phyloP scores from a whole-genome alignment of 1,140 invertebrate species.

The Asobara japonica region DNA sequence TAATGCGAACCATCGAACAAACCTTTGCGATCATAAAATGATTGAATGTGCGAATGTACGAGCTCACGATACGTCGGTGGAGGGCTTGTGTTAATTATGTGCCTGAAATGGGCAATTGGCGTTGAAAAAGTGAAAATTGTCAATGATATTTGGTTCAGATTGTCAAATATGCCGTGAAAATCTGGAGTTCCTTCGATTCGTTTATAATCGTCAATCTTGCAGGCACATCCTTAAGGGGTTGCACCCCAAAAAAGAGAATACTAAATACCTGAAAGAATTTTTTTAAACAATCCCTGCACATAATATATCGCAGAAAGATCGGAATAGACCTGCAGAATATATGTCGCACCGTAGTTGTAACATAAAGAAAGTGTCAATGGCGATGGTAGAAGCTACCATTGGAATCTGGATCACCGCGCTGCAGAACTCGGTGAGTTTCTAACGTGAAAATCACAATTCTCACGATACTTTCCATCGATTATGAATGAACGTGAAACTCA shows the following conservation, averaged over 20 bases:
- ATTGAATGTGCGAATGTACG: not conserved
- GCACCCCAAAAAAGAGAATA: too few species aligned
- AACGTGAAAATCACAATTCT: conserved; percentile 52
- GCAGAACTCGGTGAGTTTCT: conserved; percentile 36
- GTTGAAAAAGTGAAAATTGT: not conserved
- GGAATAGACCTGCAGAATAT: not conserved
- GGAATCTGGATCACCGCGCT: conserved; percentile 48
- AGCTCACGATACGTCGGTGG: not conserved
- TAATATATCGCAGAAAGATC: not conserved
- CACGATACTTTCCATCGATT: conserved; percentile 46
- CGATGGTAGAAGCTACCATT: not conserved
- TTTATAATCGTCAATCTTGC: too few species aligned
- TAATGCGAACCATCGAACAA: conserved; percentile 50
- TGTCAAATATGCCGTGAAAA: too few species aligned
- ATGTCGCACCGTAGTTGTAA: not conserved
- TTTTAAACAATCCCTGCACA: too few species aligned
- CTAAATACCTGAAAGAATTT: too few species aligned
- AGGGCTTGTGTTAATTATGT: not conserved
- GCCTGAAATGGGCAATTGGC: too few species aligned
- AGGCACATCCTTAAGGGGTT: too few species aligned
- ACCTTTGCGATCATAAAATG: conserved; percentile 2
- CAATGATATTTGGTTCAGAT: too few species aligned
- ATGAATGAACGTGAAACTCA: conserved; percentile 40
- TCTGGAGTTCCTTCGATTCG: too few species aligned
- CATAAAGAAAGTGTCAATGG: conserved; percentile 9